Evolutionary conservation across 2,888 invertebrate genomes (phyloP).

Genomic region (Crematogaster levior): DNA sequence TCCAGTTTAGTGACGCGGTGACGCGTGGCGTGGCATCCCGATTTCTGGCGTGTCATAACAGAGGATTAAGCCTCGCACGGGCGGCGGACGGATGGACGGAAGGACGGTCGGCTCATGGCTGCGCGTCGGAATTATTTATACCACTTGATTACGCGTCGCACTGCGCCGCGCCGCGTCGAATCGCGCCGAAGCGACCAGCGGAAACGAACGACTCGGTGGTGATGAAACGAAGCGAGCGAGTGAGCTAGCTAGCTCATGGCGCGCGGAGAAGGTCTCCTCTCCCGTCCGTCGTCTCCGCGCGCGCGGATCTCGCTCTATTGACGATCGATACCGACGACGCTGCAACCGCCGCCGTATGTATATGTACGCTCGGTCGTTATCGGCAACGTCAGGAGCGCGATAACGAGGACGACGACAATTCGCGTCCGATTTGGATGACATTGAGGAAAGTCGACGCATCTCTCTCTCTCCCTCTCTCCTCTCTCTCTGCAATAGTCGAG

Average conservation of each 20-base stretch:
- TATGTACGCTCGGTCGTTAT: slow-evolving; percentile 58
- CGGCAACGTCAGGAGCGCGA: slow-evolving; percentile 61
- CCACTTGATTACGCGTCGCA: slow-evolving; percentile 79
- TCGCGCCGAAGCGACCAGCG: slow-evolving; percentile 68
- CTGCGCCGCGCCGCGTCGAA: slow-evolving; percentile 72
- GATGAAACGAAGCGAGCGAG: slow-evolving; percentile 30
- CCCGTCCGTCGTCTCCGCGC: slow-evolving; percentile 22
- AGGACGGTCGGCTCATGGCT: slow-evolving; percentile 75
- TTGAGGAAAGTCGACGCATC: slow-evolving; percentile 41
- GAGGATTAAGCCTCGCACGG: slow-evolving; percentile 75
- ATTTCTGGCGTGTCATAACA: slow-evolving; percentile 77
- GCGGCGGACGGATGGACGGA: slow-evolving; percentile 37
- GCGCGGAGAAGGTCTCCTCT: slow-evolving; percentile 6
- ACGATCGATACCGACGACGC: slow-evolving; percentile 59
- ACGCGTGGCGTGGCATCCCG: slow-evolving; percentile 59
- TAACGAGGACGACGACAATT: slow-evolving; percentile 58
- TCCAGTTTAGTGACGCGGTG: slow-evolving; percentile 50
- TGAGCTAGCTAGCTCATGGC: background rate
- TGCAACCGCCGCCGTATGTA: slow-evolving; percentile 33
- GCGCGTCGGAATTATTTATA: slow-evolving; percentile 82
- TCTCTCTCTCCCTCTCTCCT: background rate
- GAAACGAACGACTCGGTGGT: slow-evolving; percentile 71
- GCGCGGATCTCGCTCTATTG: slow-evolving; percentile 57
- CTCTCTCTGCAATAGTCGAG: background rate
- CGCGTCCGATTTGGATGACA: slow-evolving; percentile 28